Conservation (phyloP, 2,888 invertebrate species). For the Dryobotodes eremita region DNA sequence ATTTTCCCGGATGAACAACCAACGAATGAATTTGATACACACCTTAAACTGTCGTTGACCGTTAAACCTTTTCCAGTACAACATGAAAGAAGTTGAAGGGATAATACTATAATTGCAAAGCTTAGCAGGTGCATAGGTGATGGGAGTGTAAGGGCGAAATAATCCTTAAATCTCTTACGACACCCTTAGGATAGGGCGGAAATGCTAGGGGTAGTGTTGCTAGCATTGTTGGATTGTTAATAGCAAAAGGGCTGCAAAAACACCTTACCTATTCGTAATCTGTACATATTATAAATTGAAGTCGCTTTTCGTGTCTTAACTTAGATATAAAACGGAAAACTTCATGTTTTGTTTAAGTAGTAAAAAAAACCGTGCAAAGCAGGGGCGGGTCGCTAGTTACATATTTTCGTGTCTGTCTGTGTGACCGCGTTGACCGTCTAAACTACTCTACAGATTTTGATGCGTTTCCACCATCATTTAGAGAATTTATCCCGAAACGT, state of each 20-base stretch:
- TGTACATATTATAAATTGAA: neutral
- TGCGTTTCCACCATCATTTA: neutral
- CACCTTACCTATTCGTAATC: neutral
- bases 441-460: neutral
- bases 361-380: neutral
- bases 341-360: no score
- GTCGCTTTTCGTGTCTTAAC: neutral
- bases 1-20: neutral
- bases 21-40: neutral
- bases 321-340: neutral
- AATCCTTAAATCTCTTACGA: conserved; percentile 47
- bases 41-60: neutral
- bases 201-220: conserved; percentile 8
- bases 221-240: conserved; percentile 14
- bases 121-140: conserved; percentile 37
- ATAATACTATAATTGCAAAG: conserved; percentile 40
- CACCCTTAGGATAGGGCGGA: conserved; percentile 10
- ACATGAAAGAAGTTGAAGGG: conserved; percentile 16
- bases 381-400: neutral
- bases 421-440: neutral
- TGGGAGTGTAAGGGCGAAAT: conserved; percentile 38
- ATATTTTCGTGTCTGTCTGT: neutral
- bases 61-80: neutral
- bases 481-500: neutral
- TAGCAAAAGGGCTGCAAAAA: neutral